phyloP scores from a whole-genome alignment of 2,888 invertebrate genomes.

The Fissipunctia ypsillon region DNA sequence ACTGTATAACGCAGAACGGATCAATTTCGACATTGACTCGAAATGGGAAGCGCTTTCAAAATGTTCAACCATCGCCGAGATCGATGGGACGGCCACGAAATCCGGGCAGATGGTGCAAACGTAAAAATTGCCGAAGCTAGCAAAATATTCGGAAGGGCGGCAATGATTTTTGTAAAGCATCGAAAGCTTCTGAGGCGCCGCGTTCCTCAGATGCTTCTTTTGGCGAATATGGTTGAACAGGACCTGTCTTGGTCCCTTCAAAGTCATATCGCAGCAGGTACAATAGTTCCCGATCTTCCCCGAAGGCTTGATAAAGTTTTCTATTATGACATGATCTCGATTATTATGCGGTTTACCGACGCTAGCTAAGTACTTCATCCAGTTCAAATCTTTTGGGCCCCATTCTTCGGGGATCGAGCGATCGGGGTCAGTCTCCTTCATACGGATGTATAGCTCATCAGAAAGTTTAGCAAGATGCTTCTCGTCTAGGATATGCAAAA shows the following conservation, averaged over 20 bases:
- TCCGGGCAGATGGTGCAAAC: slow-evolving; percentile 84
- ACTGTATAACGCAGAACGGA: slow-evolving; percentile 78
- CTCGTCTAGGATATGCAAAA: slow-evolving; percentile 85
- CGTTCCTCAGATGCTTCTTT: slow-evolving; percentile 87
- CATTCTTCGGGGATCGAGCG: slow-evolving; percentile 85
- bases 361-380: slow-evolving; percentile 86
- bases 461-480: slow-evolving; percentile 84
- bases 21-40: slow-evolving; percentile 80
- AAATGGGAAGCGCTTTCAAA: slow-evolving; percentile 83
- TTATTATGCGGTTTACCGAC: slow-evolving; percentile 84
- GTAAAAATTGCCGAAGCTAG: slow-evolving; percentile 87
- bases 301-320: slow-evolving; percentile 86
- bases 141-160: slow-evolving; percentile 85
- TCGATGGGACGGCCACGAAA: slow-evolving; percentile 82
- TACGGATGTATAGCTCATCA: slow-evolving; percentile 82
- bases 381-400: slow-evolving; percentile 87
- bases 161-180: slow-evolving; percentile 85
- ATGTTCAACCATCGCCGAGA: slow-evolving; percentile 85
- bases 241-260: slow-evolving; percentile 87
- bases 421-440: slow-evolving; percentile 80
- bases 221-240: slow-evolving; percentile 88
- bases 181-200: slow-evolving; percentile 83
- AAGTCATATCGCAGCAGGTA: slow-evolving; percentile 85
- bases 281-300: slow-evolving; percentile 87
- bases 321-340: slow-evolving; percentile 85